A percentile compares a stretch with the other conserved stretches of the same genome.
These are phyloP conservation scores for Labia minor DNA, from an alignment of 2,888 invertebrate species.

Conservation along the genomic window DNA sequence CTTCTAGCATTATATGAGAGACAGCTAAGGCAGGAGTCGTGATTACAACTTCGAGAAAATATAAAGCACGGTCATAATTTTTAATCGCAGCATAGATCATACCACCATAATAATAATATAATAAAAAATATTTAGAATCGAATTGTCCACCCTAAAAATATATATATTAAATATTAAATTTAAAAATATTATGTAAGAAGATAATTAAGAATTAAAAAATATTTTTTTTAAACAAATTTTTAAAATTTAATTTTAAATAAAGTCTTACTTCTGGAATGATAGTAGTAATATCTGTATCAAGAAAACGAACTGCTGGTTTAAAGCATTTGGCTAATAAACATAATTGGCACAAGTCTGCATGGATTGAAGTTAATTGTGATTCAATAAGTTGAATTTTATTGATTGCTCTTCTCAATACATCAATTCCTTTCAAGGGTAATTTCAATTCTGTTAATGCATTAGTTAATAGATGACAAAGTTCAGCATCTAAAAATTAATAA, in stretches of 20 bases:
- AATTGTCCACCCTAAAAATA: constrained; percentile 57
- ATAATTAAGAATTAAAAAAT: not conserved
- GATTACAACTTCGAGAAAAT: constrained; percentile 91
- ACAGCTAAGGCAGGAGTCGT: constrained; percentile 91
- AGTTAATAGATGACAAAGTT: constrained; percentile 75
- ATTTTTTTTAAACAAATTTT: not conserved
- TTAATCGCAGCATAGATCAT: constrained; percentile 93
- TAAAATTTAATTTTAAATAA: not conserved
- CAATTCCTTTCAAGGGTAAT: constrained; percentile 73
- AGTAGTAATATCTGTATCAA: constrained; percentile 84
- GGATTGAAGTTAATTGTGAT: constrained; percentile 85
- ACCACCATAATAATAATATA: constrained; percentile 95
- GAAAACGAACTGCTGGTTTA: constrained; percentile 77
- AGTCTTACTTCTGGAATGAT: constrained; percentile 68
- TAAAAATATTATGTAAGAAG: too few species aligned
- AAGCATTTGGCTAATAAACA: constrained; percentile 84
- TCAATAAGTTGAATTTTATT: constrained; percentile 77
- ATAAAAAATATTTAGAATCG: constrained; percentile 79
- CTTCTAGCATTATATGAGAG: constrained; percentile 94
- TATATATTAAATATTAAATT: constrained; percentile 16
- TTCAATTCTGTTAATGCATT: constrained; percentile 64
- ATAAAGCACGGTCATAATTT: constrained; percentile 83
- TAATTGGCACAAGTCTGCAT: constrained; percentile 85
- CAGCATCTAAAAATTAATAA: constrained; percentile 56
- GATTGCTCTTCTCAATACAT: constrained; percentile 70